A percentile compares a stretch with the other conserved stretches of the same genome.
Evolutionary conservation across 1,140 invertebrate species (phyloP).

Genomic region (Calliphora vicina): DNA sequence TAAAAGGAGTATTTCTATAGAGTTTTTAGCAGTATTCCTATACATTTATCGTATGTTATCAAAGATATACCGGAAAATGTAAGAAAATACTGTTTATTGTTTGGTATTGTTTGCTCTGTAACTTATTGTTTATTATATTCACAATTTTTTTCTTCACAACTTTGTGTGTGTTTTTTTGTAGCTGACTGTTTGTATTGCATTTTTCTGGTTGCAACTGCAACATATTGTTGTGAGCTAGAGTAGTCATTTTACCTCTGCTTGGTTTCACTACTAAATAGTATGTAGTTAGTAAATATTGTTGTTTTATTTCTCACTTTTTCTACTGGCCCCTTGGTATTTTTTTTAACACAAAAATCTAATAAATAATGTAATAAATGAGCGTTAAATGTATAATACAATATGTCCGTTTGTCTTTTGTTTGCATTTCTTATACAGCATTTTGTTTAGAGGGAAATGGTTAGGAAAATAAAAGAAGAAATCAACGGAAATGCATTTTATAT

Average conservation of each 20-base stretch:
- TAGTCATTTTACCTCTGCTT: not conserved
- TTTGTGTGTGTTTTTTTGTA: not conserved
- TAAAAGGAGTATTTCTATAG: not conserved
- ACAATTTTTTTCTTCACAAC: constrained; percentile 47
- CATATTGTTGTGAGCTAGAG: not conserved
- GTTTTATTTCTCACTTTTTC: not conserved
- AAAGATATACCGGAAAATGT: constrained; percentile 49
- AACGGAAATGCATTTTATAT: constrained; percentile 19
- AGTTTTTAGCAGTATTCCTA: no score
- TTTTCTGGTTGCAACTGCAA: not conserved
- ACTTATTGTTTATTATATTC: constrained; percentile 47
- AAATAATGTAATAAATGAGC: constrained; percentile 62
- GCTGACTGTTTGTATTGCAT: not conserved
- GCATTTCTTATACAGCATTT: not conserved
- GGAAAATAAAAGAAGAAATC: not conserved
- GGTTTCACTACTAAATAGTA: no score
- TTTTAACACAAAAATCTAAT: constrained; percentile 59
- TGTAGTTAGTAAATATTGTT: not conserved
- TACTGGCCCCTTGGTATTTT: constrained; percentile 40
- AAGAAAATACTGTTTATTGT: constrained; percentile 41
- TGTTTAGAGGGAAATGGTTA: not conserved
- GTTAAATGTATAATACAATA: constrained; percentile 50
- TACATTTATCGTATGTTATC: no score
- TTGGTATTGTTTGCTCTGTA: not conserved
- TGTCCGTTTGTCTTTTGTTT: not conserved